A percentile compares a stretch with the other conserved stretches of the same genome.
Evolutionary conservation across 2,888 invertebrate species (phyloP).

Genomic region (Drosophila fulvimacula): DNA sequence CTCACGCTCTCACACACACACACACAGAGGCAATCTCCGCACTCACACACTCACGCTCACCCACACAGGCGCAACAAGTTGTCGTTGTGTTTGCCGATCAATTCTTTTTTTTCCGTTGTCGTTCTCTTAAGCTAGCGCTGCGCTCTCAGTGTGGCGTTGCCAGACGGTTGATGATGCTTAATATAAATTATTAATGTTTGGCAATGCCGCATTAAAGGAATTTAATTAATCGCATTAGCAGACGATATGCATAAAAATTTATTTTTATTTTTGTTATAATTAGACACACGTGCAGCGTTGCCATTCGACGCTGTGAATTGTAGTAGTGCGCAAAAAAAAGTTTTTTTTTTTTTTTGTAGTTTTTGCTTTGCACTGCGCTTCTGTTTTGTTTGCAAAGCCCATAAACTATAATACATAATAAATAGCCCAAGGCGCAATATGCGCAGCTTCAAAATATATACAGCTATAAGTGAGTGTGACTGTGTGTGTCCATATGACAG

Average conservation of each 20-base stretch:
- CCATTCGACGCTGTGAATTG: constrained; percentile 39
- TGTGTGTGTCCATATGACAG: constrained; percentile 22
- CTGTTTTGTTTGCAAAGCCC: constrained; percentile 50
- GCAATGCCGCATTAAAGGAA: constrained; percentile 19
- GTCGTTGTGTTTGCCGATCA: constrained; percentile 54
- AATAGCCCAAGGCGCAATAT: constrained; percentile 76
- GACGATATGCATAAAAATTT: background rate
- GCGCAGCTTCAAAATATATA: constrained; percentile 67
- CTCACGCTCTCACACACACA: constrained; percentile 12
- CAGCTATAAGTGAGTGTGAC: background rate
- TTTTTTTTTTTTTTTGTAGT: background rate
- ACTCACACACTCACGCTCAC: constrained; percentile 46
- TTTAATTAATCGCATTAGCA: constrained; percentile 9
- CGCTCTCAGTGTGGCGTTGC: constrained; percentile 59
- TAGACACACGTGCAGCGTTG: constrained; percentile 48
- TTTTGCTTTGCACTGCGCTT: constrained; percentile 37
- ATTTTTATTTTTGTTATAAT: constrained; percentile 2
- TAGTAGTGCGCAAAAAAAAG: constrained; percentile 69
- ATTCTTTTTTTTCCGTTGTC: constrained; percentile 1
- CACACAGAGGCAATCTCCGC: constrained; percentile 2
- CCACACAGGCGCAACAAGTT: constrained; percentile 71
- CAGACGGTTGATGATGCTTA: constrained; percentile 51
- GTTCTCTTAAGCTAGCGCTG: constrained; percentile 34
- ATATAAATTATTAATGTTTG: constrained; percentile 28
- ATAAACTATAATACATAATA: constrained; percentile 72